These are phyloP conservation scores for Lepus oiostolus DNA, from an alignment of 2,797 vertebrate species.

Conservation along the genomic window DNA sequence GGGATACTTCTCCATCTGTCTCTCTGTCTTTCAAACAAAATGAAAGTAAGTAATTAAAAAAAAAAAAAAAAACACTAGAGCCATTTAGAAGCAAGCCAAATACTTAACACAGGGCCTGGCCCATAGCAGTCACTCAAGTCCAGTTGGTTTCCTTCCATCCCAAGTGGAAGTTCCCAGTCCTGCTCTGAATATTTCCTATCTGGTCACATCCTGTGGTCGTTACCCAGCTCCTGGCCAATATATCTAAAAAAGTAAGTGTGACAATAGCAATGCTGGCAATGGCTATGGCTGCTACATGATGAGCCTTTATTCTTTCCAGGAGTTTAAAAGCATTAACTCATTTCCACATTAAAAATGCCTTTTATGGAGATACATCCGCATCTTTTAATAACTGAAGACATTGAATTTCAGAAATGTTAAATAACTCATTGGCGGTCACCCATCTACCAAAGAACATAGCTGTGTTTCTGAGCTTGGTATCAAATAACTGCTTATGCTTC, in stretches of 20 bases:
- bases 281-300: neutral
- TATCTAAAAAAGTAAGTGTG: neutral
- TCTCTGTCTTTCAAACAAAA: too few species aligned
- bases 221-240: neutral
- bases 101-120: neutral
- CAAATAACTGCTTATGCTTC: neutral
- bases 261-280: neutral
- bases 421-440: neutral
- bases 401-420: constrained; percentile 11
- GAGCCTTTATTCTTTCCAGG: neutral
- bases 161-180: neutral
- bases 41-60: too few species aligned
- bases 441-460: neutral
- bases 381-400: constrained; percentile 29
- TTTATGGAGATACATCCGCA: neutral
- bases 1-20: too few species aligned
- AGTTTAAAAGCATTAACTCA: neutral
- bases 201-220: neutral
- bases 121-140: neutral
- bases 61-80: neutral
- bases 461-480: neutral
- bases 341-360: neutral
- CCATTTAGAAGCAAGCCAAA: neutral
- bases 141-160: neutral
- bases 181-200: neutral